These are phyloP conservation scores for Heterodera filipjevi DNA, from an alignment of 2,888 invertebrate genomes.

Conservation along the genomic window DNA sequence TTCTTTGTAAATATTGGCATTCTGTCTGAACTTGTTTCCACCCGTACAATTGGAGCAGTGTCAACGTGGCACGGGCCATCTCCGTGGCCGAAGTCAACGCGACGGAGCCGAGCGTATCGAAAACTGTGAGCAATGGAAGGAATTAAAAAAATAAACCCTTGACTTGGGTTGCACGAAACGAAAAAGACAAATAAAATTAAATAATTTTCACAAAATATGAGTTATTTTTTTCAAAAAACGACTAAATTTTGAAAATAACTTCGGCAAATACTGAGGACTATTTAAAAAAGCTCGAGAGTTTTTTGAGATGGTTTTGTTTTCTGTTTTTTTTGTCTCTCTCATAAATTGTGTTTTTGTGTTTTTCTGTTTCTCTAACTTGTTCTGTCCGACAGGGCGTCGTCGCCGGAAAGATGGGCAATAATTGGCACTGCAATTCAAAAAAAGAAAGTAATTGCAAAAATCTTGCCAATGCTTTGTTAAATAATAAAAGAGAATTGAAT, in stretches of 20 bases:
- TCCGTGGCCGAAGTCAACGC: conserved; percentile 63
- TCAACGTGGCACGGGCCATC: conserved; percentile 62
- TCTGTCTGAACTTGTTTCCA: conserved; percentile 53
- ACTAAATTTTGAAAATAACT: too few species aligned
- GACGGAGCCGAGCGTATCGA: conserved; percentile 64
- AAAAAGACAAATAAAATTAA: too few species aligned
- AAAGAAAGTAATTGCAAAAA: too few species aligned
- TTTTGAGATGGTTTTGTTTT: too few species aligned
- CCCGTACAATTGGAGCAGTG: conserved; percentile 56
- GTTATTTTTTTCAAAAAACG: too few species aligned
- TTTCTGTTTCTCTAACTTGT: neutral
- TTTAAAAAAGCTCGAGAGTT: too few species aligned
- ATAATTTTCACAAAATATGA: too few species aligned
- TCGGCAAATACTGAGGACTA: too few species aligned
- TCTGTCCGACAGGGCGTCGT: conserved; percentile 59
- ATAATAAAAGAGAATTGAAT: too few species aligned
- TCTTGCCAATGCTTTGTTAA: too few species aligned
- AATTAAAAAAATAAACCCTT: too few species aligned
- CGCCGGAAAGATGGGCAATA: conserved; percentile 64
- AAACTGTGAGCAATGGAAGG: conserved; percentile 35
- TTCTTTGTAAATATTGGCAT: neutral
- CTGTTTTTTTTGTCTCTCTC: too few species aligned
- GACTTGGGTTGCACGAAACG: neutral
- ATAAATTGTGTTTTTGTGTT: neutral
- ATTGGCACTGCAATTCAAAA: conserved; percentile 58